Base-by-base conservation (phyloP, 2,797 vertebrate species). In the Etheostoma nigrum region DNA sequence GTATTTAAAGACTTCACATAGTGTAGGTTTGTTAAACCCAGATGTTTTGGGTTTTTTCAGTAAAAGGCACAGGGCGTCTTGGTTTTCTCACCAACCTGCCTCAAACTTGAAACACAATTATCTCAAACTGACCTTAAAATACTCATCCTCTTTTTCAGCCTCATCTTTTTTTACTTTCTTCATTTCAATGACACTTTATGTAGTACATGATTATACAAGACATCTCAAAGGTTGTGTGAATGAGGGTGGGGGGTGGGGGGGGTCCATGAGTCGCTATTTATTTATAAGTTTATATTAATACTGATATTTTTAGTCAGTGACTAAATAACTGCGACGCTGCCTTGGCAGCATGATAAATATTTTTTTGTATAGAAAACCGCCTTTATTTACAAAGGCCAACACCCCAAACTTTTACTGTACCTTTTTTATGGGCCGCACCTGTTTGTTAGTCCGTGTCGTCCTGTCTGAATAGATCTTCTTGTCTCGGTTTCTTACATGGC, bases 281-380 rank as follows among this genome's bases (percentile, higher is more conserved):
- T 99, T 97, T 94, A 90, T 94, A 93, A 92, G 94, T 95, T 97
- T 97, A 96, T 97, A 96, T 95, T 92, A 94, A 95, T 95, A 96
- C 96, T 96, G 96, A 96, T 96, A 95, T 95, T 97, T 96, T 98
- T 98, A 98, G 98, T 99, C 98, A 96, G 94, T 98, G 97, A 98
- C 97, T 98, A 98, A 94, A 98, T 97, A 94, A 96, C 96, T 96
- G 96, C 91, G 92, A 95, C 95, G 97, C 98, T 98, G 98, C 96
- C 95, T 97, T 95, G 95, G 97, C 97, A 98, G 97, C 97, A 97
- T 96, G 94, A 95, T 94, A 88, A 94, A 95, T 96, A 96, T 86
- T 94, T 95, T 95, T 96, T 96, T 96, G 95, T 96, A 97, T 96
- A 94, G 92, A 95, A 96, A 92, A 93, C 94, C 95, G 97, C 98